Evolutionary conservation across 1,140 invertebrate species (phyloP).

Genomic region (Heliothis virescens): DNA sequence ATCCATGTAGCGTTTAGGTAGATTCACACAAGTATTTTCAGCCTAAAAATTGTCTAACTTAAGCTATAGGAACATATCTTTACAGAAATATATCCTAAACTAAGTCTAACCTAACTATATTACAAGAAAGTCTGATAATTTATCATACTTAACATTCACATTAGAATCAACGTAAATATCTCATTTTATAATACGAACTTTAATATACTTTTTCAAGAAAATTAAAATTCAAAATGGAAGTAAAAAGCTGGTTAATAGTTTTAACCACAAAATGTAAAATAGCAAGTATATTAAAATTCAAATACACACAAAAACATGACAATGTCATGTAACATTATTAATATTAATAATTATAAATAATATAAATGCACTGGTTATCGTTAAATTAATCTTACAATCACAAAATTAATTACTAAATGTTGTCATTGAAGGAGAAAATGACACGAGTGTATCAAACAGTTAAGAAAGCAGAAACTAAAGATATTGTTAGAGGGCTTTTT

Average conservation of each 20-base stretch:
- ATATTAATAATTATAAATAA: slow-evolving; percentile 36
- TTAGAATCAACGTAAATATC: slow-evolving; percentile 50
- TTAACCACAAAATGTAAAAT: not conserved
- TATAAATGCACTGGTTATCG: slow-evolving; percentile 44
- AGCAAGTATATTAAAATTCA: slow-evolving; percentile 34
- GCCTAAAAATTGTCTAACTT: slow-evolving; percentile 5
- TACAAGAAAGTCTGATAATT: slow-evolving; percentile 54
- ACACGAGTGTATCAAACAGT: too few relatives aligned
- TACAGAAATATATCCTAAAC: slow-evolving; percentile 21
- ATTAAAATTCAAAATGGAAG: not conserved
- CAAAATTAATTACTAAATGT: slow-evolving; percentile 15
- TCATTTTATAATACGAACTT: slow-evolving; percentile 38
- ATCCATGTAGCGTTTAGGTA: too few relatives aligned
- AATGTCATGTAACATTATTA: slow-evolving; percentile 1
- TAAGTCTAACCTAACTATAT: slow-evolving; percentile 2
- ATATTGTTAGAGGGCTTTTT: too few relatives aligned
- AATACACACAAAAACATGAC: not conserved
- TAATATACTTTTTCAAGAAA: slow-evolving; percentile 10
- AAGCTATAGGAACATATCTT: slow-evolving; percentile 47
- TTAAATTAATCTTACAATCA: slow-evolving; percentile 38
- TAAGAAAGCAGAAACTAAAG: too few relatives aligned
- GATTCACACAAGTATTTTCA: not conserved
- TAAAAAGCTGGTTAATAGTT: too few relatives aligned
- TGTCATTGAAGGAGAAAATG: not conserved
- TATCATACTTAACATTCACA: slow-evolving; percentile 59